phyloP scores from a whole-genome alignment of 2,888 invertebrate species.

The Philonicus albiceps region DNA sequence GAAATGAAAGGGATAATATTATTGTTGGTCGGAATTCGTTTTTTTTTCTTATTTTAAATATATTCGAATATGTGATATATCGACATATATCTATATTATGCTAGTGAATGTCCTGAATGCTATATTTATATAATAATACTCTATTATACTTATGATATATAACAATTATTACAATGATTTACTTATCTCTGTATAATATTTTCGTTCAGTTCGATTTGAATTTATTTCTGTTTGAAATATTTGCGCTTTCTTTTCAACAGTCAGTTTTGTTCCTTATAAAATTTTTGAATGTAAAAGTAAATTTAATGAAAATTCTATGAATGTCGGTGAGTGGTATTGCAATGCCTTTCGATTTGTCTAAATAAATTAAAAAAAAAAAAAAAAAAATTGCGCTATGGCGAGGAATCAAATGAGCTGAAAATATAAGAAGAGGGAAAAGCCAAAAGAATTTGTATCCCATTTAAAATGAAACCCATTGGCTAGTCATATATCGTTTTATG shows the following conservation, averaged over 20 bases:
- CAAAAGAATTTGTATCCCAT: neutral
- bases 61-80: slow-evolving; percentile 23
- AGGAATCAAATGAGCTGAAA: neutral
- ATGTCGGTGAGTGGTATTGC: slow-evolving; percentile 56
- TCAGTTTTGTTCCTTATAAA: neutral
- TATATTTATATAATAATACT: slow-evolving; percentile 57
- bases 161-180: slow-evolving; percentile 27
- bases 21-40: neutral
- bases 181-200: slow-evolving; percentile 17
- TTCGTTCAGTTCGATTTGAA: neutral
- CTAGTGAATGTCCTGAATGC: slow-evolving; percentile 65
- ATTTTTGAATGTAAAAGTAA: slow-evolving; percentile 40
- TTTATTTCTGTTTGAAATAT: slow-evolving; percentile 3
- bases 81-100: slow-evolving; percentile 57
- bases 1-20: neutral
- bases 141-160: slow-evolving; percentile 34
- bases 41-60: slow-evolving; percentile 10
- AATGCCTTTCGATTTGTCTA: slow-evolving; percentile 33
- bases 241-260: slow-evolving; percentile 4
- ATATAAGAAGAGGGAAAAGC: neutral
- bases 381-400: neutral
- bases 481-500: neutral
- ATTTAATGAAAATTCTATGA: slow-evolving; percentile 48
- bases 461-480: neutral
- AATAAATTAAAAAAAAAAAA: neutral